These are phyloP conservation scores for Thamnophis elegans DNA, from an alignment of 2,797 vertebrate genomes.

Conservation along the genomic window DNA sequence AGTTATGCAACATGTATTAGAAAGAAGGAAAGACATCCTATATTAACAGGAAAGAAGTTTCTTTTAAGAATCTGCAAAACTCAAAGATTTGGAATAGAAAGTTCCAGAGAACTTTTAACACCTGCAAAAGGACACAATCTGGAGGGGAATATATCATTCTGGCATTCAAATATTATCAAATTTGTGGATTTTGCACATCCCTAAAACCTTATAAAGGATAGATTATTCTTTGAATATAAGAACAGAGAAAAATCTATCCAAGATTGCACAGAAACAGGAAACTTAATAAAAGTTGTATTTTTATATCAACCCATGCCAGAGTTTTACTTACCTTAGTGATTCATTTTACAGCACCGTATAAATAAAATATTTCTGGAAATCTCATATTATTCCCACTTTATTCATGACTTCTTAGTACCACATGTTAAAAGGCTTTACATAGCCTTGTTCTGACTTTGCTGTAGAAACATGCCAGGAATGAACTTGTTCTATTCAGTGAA, in stretches of 20 bases:
- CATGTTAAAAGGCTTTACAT: conserved; percentile 8
- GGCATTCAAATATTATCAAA: neutral
- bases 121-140: neutral
- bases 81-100: neutral
- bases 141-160: neutral
- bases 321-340: conserved; percentile 44
- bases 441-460: conserved; percentile 7
- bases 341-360: conserved; percentile 30
- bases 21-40: conserved; percentile 28
- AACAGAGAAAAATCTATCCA: neutral
- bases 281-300: conserved; percentile 2
- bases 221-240: conserved; percentile 23
- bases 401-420: conserved; percentile 31
- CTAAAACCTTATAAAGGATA: conserved; percentile 36
- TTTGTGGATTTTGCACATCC: neutral
- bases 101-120: neutral
- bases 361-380: conserved; percentile 10
- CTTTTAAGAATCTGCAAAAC: neutral
- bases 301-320: neutral
- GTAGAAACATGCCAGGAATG: conserved; percentile 27
- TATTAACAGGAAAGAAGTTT: conserved; percentile 45
- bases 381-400: neutral
- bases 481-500: conserved; percentile 54
- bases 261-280: conserved; percentile 29
- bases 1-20: conserved; percentile 51